phyloP scores from a whole-genome alignment of 1,140 invertebrate genomes.

The Matsumurasca onukii region DNA sequence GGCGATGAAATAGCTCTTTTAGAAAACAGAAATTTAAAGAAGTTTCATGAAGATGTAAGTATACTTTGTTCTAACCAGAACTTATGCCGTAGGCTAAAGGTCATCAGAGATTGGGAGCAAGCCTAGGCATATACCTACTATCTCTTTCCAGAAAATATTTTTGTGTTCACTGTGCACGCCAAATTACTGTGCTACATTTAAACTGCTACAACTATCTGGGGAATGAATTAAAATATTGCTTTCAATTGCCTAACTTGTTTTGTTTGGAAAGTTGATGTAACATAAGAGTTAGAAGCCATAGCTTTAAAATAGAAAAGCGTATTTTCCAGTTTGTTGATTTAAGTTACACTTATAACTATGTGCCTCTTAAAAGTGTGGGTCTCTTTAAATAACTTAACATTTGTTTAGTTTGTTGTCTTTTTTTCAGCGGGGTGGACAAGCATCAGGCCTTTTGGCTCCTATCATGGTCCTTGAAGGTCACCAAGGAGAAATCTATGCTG shows the following conservation, averaged over 20 bases:
- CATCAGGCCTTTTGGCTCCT: slow-evolving; percentile 86
- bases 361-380: neutral
- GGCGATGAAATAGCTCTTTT: slow-evolving; percentile 20
- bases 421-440: slow-evolving; percentile 47
- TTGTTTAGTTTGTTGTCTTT: neutral
- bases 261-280: neutral
- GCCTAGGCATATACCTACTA: neutral
- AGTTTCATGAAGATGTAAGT: slow-evolving; percentile 32
- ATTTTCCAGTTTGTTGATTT: neutral
- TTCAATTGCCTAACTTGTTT: neutral
- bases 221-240: neutral
- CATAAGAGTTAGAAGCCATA: too few species aligned
- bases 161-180: neutral
- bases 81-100: neutral
- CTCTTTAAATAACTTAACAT: neutral
- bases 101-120: neutral
- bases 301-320: neutral
- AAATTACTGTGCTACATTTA: neutral
- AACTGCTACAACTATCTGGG: neutral
- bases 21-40: slow-evolving; percentile 27
- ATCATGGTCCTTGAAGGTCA: slow-evolving; percentile 98
- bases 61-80: neutral
- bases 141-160: neutral
- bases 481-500: slow-evolving; percentile 92
- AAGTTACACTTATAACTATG: neutral